phyloP scores from a whole-genome alignment of 1,140 invertebrate species.

The Hormaphis cornu region DNA sequence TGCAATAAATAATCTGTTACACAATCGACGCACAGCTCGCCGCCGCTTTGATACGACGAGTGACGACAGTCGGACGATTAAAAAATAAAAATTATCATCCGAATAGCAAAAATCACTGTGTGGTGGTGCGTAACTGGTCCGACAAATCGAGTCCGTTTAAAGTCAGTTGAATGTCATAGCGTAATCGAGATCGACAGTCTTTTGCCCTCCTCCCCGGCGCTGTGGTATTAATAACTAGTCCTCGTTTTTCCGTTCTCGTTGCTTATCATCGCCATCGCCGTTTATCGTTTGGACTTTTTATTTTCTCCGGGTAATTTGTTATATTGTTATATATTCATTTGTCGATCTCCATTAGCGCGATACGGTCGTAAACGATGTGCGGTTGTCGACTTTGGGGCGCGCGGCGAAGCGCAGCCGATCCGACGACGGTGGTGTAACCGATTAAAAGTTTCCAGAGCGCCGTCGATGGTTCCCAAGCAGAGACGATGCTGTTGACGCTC shows the following conservation, averaged over 20 bases:
- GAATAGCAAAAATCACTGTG: too few relatives aligned
- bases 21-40: too few relatives aligned
- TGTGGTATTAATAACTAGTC: too few relatives aligned
- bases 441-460: neutral
- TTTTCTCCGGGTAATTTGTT: neutral
- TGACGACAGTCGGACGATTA: too few relatives aligned
- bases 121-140: too few relatives aligned
- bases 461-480: neutral
- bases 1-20: too few relatives aligned
- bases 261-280: neutral
- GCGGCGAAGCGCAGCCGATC: neutral
- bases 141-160: neutral
- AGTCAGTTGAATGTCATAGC: conserved; percentile 29
- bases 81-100: too few relatives aligned
- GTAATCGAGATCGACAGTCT: too few relatives aligned
- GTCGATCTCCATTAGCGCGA: neutral
- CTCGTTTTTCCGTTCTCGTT: neutral
- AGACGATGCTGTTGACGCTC: conserved; percentile 51
- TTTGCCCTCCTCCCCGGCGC: too few relatives aligned
- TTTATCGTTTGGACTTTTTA: neutral
- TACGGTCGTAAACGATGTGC: neutral
- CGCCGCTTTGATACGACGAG: too few relatives aligned
- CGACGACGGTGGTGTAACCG: neutral
- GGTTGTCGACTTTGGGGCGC: neutral
- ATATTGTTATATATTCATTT: neutral